Evolutionary conservation across 2,888 invertebrate species (phyloP).

Genomic region (Eledona agricola): DNA sequence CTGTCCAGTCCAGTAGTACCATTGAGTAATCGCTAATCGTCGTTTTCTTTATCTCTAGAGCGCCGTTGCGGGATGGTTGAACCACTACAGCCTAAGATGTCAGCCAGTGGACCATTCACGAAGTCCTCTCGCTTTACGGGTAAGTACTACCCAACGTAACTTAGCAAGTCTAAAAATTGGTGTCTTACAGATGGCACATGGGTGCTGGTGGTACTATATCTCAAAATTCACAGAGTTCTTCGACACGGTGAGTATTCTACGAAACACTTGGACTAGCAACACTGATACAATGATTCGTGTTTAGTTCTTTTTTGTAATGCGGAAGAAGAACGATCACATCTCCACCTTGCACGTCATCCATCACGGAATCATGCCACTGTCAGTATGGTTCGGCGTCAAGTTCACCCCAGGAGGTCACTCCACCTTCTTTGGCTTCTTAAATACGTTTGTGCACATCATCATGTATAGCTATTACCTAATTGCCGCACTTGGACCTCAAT

Average conservation of each 20-base stretch:
- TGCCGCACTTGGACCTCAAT: conserved; percentile 86
- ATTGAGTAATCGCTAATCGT: no score
- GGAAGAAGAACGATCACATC: conserved; percentile 94
- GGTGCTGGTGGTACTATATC: conserved; percentile 97
- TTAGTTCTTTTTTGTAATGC: conserved; percentile 87
- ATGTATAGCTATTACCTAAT: conserved; percentile 95
- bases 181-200: conserved; percentile 81
- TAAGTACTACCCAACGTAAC: conserved; percentile 62
- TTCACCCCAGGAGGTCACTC: conserved; percentile 83
- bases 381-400: conserved; percentile 79
- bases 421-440: conserved; percentile 91
- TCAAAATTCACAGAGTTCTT: conserved; percentile 97
- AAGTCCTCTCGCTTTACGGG: conserved; percentile 73
- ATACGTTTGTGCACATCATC: conserved; percentile 93
- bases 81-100: conserved; percentile 77
- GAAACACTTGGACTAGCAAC: background rate
- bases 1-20: conserved; percentile 6
- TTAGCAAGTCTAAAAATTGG: background rate
- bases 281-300: conserved; percentile 43
- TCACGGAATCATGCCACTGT: conserved; percentile 96
- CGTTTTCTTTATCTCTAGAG: conserved; percentile 61
- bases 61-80: conserved; percentile 73
- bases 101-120: conserved; percentile 83
- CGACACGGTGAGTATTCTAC: conserved; percentile 78
- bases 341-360: conserved; percentile 95